These are phyloP conservation scores for Pentalonia nigronervosa DNA, from an alignment of 1,140 invertebrate species.

Conservation along the genomic window DNA sequence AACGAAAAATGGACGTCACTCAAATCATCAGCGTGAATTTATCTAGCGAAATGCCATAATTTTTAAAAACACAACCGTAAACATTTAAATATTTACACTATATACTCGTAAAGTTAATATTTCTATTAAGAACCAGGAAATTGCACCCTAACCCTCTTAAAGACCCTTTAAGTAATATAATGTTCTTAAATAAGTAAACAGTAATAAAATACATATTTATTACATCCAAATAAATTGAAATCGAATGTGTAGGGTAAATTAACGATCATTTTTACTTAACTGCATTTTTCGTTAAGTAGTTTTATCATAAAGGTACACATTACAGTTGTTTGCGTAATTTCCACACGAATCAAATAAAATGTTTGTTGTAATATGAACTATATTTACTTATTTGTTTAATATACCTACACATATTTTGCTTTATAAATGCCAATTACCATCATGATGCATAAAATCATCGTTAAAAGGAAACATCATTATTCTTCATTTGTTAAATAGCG, in stretches of 20 bases:
- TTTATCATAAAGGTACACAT: slow-evolving; percentile 9
- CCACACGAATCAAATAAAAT: neutral
- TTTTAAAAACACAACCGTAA: slow-evolving; percentile 31
- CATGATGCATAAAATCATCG: neutral
- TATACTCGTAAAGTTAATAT: slow-evolving; percentile 41
- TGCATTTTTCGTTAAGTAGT: slow-evolving; percentile 14
- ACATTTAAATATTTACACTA: slow-evolving; percentile 45
- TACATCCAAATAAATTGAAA: slow-evolving; percentile 22
- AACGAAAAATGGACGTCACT: neutral
- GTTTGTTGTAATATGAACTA: no score
- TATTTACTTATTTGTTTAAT: neutral
- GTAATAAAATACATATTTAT: slow-evolving; percentile 45
- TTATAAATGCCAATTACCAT: neutral
- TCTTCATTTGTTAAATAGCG: neutral
- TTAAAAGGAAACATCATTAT: neutral
- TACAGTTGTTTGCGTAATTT: neutral
- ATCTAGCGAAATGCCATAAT: neutral
- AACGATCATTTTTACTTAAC: slow-evolving; percentile 36
- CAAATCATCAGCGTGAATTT: neutral
- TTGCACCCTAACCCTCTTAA: slow-evolving; percentile 39
- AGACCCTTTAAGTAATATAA: slow-evolving; percentile 47
- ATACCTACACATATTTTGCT: neutral
- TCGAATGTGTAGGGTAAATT: slow-evolving; percentile 31
- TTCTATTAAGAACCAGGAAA: slow-evolving; percentile 43
- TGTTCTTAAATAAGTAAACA: slow-evolving; percentile 35